Base-by-base conservation (phyloP, 1,140 invertebrate species). In the Pteromalus puparum region DNA sequence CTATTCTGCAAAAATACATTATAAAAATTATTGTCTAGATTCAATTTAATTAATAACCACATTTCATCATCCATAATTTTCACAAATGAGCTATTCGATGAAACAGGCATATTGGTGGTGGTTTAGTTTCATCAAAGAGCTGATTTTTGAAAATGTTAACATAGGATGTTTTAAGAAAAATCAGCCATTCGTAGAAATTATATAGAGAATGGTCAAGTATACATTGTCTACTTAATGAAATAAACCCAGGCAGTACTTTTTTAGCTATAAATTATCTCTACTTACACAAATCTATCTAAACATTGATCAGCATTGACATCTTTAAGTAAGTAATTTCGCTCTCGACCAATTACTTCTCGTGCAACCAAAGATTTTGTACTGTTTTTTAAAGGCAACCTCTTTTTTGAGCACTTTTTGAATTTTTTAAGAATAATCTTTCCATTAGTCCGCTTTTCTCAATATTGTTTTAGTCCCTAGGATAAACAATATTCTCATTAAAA, bases 281-380 rank as follows among this genome's bases (percentile, higher is more conserved):
- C 74, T 46, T 53, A 76, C 74, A 48, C 42, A 76, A 76, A 76
- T 76, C 46, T 76, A 24, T 46, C 42, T 26, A 76, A 21, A 12
- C n/a, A 5, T 48, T 48, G 18, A 26, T 76, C 42, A 3, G 21
- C 21, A 42, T n/a, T n/a, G 24, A 48, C 21, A 76, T 76, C 53
- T 76, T 13, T 46, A 28, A 76, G n/a, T 76, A 48, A 10, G 24
- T 26, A 4, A 1, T 48, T 76, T 26, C 48, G 34, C 34, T 73
- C 72, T 38, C 72, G 18, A 5, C 30, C 72, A 24, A 73, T 73
- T 3, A 73, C 72, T 73, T 73, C 72, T 38, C 72, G 30, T 38
- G 21, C 30, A 73, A 73, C 30, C 24, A 73, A 7, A 4, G 72
- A 73, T 38, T 73, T 34, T 12, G 38, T 21, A 34, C 38, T 73